Conservation (phyloP, 1,140 invertebrate genomes). For the Lepidurus couesii region DNA sequence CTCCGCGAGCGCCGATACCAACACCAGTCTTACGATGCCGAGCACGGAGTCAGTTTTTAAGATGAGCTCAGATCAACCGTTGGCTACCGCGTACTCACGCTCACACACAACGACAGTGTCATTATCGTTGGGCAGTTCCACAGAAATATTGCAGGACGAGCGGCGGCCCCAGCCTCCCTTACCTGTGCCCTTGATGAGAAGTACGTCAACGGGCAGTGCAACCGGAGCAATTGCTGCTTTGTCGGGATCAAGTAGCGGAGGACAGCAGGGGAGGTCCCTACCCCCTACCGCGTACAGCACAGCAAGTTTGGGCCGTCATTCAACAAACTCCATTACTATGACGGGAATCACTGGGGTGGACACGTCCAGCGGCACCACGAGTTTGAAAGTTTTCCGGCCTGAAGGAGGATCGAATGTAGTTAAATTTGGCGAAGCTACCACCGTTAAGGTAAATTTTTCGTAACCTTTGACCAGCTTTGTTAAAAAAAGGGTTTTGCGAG, state of each 20-base stretch:
- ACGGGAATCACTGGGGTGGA: not conserved
- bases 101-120: not conserved
- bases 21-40: constrained; percentile 3
- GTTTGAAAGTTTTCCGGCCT: not conserved
- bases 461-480: not conserved
- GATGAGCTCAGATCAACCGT: not conserved
- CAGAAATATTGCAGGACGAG: not conserved
- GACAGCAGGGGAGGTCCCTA: constrained; percentile 9
- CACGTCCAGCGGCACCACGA: not conserved
- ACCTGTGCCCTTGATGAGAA: constrained; percentile 15
- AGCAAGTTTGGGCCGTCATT: not conserved
- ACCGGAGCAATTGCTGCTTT: not conserved
- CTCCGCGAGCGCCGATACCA: not conserved
- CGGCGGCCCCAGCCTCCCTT: not conserved
- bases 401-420: constrained; percentile 4
- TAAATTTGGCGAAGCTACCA: constrained; percentile 10
- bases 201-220: not conserved
- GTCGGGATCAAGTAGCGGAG: not conserved
- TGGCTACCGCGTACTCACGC: not conserved
- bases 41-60: constrained; percentile 8
- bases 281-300: constrained; percentile 5
- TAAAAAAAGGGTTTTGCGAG: too few species aligned
- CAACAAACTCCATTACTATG: constrained; percentile 9
- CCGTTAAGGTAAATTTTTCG: not conserved
- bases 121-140: not conserved